phyloP scores from a whole-genome alignment of 2,888 invertebrate genomes.

The Drosophila neonasuta region DNA sequence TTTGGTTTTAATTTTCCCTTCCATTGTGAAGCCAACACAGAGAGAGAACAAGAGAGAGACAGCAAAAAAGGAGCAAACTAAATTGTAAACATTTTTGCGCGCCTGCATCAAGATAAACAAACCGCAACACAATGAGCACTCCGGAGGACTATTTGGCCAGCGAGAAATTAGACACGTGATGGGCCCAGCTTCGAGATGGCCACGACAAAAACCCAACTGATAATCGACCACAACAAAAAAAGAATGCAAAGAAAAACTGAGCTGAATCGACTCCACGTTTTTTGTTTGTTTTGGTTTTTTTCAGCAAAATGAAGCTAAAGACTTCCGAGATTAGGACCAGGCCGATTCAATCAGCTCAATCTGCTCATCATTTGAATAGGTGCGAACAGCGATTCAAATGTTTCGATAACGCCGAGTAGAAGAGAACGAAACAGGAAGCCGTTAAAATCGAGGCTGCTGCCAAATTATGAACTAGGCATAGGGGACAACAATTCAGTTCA shows the following conservation, averaged over 20 bases:
- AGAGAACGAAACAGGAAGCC: constrained; percentile 52
- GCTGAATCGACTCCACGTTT: constrained; percentile 33
- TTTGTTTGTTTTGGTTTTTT: constrained; percentile 38
- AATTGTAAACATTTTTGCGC: constrained; percentile 77
- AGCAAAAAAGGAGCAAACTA: constrained; percentile 48
- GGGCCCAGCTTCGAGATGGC: constrained; percentile 55
- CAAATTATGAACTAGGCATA: constrained; percentile 71
- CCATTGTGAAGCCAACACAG: constrained; percentile 49
- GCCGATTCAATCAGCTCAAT: constrained; percentile 62
- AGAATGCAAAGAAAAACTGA: constrained; percentile 16
- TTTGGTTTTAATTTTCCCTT: constrained; percentile 63
- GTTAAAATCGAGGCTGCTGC: constrained; percentile 52
- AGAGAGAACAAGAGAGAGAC: background rate
- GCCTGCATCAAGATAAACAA: constrained; percentile 73
- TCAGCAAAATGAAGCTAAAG: constrained; percentile 46
- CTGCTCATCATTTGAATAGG: constrained; percentile 71
- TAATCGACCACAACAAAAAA: constrained; percentile 43
- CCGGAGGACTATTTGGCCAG: constrained; percentile 73
- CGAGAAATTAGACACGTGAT: constrained; percentile 76
- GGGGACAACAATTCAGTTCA: constrained; percentile 42
- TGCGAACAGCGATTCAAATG: constrained; percentile 68
- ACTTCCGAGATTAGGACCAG: constrained; percentile 52
- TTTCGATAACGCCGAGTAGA: constrained; percentile 46
- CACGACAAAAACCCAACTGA: constrained; percentile 63
- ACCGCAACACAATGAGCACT: constrained; percentile 63